These are phyloP conservation scores for Eupsilia transversa DNA, from an alignment of 2,888 invertebrate genomes.

Conservation along the genomic window DNA sequence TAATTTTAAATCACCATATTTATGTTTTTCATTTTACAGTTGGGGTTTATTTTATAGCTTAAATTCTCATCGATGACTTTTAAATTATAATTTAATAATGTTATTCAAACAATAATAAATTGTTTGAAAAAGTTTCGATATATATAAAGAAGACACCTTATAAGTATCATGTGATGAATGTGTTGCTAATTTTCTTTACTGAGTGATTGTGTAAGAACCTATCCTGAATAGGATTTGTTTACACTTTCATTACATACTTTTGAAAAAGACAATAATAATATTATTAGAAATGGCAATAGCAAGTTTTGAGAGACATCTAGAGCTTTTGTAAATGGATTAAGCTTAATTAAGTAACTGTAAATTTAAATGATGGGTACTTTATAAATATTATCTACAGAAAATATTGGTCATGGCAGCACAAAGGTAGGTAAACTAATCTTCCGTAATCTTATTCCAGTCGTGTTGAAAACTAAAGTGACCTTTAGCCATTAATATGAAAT, in stretches of 20 bases:
- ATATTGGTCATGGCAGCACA: background rate
- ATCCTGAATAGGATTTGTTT: background rate
- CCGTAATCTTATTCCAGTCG: conserved; percentile 33
- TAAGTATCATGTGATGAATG: background rate
- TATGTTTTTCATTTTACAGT: background rate
- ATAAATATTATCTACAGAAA: background rate
- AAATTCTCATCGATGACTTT: background rate
- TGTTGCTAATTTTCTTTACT: background rate
- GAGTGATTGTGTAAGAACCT: background rate
- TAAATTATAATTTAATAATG: background rate
- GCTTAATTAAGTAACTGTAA: background rate
- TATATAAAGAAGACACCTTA: background rate
- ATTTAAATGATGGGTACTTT: background rate
- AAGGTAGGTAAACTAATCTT: background rate
- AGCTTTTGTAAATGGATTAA: background rate
- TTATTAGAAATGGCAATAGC: too few species aligned
- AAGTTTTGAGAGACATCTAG: too few species aligned
- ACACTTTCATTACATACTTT: background rate
- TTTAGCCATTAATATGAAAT: conserved; percentile 58
- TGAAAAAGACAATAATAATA: background rate
- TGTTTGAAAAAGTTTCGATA: background rate
- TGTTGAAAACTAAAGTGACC: conserved; percentile 55
- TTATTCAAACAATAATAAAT: background rate
- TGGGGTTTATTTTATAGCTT: background rate
- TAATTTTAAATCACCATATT: background rate